Conservation (phyloP, 2,888 invertebrate species). For the Holacanthella duospinosa region DNA sequence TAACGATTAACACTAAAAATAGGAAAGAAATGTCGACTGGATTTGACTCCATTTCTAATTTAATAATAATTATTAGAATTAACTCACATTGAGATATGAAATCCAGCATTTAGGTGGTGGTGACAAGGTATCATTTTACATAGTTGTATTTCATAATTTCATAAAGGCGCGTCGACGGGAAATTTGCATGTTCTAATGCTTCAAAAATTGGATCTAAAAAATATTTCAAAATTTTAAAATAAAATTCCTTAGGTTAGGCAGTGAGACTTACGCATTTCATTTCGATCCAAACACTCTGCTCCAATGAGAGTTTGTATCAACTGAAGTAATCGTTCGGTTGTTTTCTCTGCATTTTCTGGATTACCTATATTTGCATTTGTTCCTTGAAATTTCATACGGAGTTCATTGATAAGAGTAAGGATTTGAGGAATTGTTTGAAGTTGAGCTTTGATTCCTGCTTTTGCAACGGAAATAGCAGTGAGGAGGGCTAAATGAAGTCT, state of each 20-base stretch:
- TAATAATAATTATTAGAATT: no score
- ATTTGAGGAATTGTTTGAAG: conserved; percentile 35
- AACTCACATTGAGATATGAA: no score
- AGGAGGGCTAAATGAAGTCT: conserved; percentile 29
- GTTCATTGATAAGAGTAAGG: conserved; percentile 32
- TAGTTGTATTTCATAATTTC: conserved; percentile 24
- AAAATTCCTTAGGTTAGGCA: no score
- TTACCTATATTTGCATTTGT: conserved; percentile 8
- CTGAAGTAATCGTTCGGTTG: conserved; percentile 27
- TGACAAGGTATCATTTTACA: conserved; percentile 14
- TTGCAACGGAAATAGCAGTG: conserved; percentile 27
- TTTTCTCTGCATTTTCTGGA: background rate
- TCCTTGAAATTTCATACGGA: conserved; percentile 24
- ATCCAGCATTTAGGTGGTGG: no score
- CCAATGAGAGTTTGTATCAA: conserved; percentile 32
- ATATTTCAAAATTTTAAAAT: background rate
- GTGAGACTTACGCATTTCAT: conserved; percentile 32
- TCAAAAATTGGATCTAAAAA: conserved; percentile 30
- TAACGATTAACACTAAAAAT: no score
- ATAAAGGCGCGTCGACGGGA: conserved; percentile 23
- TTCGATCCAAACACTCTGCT: conserved; percentile 29
- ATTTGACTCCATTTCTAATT: no score
- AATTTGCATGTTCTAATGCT: conserved; percentile 20
- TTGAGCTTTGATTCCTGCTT: conserved; percentile 27
- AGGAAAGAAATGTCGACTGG: no score